Base-by-base conservation (phyloP, 2,797 vertebrate species). In the Echiichthys vipera region DNA sequence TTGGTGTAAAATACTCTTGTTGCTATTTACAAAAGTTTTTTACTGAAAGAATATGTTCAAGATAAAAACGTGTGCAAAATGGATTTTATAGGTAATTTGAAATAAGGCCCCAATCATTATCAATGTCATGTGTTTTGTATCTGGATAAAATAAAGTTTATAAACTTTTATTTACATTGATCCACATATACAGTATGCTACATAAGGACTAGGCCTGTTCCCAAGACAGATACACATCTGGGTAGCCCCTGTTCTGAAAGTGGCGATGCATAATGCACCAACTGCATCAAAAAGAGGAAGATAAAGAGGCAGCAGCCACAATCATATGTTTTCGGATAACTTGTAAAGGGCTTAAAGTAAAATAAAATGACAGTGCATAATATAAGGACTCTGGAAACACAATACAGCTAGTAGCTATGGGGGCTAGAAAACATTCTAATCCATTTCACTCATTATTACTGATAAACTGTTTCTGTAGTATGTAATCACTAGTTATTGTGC, bases 261-360 rank as follows among this genome's bases (percentile, higher is more conserved):
- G 39, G 32, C 0, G 5, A 47, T n/a, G 39, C 55, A 57, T 70
- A 46, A 51, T 57, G 32, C 39, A 40, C 7, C 11, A 73, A 59
- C 20, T 6, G 2, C 18, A 37, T 32, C 25, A 39, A 58, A 18
- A 43, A 34, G 62, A 63, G 25, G 30, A 77, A 18, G 37, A 40
- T 8, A n/a, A 43, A 62, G 24, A 29, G 46, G 42, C 34, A 58
- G 56, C 27, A 54, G 65, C 14, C 3, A 22, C 2, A 22, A 30
- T 59, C 42, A 24, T 15, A 69, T n/a, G 10, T 11, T 62, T 53
- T 7, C n/a, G 7, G 12, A 64, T 45, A 32, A 61, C 3, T 42
- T 54, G n/a, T 57, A 36, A 64, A 63, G 12, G 6, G 14, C 20
- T 50, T 43, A 8, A 46, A 27, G 27, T 18, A 0, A 53, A 37